Evolutionary conservation across 2,797 vertebrate genomes (phyloP).

Genomic region (Todus mexicanus): DNA sequence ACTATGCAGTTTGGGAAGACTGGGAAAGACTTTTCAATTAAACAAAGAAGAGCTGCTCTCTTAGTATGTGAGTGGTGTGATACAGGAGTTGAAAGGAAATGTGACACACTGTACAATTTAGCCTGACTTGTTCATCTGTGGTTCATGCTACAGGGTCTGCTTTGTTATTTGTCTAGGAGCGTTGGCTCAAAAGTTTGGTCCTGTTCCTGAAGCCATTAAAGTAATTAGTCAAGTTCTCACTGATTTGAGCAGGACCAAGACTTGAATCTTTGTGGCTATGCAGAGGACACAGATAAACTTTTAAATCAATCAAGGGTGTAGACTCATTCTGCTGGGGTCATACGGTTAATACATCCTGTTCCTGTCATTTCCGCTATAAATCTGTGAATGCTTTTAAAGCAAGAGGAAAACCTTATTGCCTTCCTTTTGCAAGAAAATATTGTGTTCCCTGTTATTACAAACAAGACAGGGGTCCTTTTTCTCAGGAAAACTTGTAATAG

Average conservation of each 20-base stretch:
- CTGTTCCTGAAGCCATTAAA: slow-evolving; percentile 7
- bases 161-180: slow-evolving; percentile 72
- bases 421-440: slow-evolving; percentile 35
- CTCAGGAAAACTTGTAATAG: background rate
- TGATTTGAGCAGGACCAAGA: slow-evolving; percentile 54
- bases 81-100: slow-evolving; percentile 22
- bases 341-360: slow-evolving; percentile 68
- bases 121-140: slow-evolving; percentile 27
- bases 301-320: slow-evolving; percentile 69
- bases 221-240: slow-evolving; percentile 25
- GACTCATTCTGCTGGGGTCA: slow-evolving; percentile 68
- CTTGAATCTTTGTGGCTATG: slow-evolving; percentile 67
- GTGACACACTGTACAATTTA: slow-evolving; percentile 51
- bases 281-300: slow-evolving; percentile 72
- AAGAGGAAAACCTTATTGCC: slow-evolving; percentile 21
- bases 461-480: background rate
- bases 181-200: slow-evolving; percentile 66
- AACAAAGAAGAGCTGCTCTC: background rate
- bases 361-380: slow-evolving; percentile 72
- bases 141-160: slow-evolving; percentile 49
- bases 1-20: background rate
- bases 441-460: background rate
- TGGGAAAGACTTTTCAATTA: background rate
- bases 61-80: background rate
- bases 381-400: slow-evolving; percentile 55